These are phyloP conservation scores for Tyrophagus putrescentiae DNA, from an alignment of 1,140 invertebrate species.

Conservation along the genomic window DNA sequence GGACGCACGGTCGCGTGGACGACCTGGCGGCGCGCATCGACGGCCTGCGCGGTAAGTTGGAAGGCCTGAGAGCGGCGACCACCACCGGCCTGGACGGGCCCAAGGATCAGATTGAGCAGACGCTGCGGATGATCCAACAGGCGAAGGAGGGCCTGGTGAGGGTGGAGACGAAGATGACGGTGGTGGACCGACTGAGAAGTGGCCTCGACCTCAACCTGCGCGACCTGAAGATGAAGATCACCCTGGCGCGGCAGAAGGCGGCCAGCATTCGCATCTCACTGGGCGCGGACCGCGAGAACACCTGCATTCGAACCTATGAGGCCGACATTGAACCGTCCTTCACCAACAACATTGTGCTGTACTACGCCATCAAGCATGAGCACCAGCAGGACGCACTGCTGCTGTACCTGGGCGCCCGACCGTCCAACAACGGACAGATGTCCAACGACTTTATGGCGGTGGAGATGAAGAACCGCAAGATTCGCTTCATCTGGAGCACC, in stretches of 20 bases:
- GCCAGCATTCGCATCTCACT: slow-evolving; percentile 64
- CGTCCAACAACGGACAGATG: slow-evolving; percentile 14
- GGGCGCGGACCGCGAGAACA: slow-evolving; percentile 35
- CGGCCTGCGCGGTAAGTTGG: slow-evolving; percentile 27
- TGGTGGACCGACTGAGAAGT: slow-evolving; percentile 31
- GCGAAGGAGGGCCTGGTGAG: slow-evolving; percentile 23
- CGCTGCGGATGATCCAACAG: slow-evolving; percentile 27
- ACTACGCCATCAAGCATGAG: slow-evolving; percentile 45
- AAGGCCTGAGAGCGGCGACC: slow-evolving; percentile 29
- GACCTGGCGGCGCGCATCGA: slow-evolving; percentile 26
- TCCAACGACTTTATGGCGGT: slow-evolving; percentile 55
- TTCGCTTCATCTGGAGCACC: slow-evolving; percentile 58
- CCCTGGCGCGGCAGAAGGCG: slow-evolving; percentile 59
- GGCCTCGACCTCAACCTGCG: slow-evolving; percentile 42
- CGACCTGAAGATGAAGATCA: slow-evolving; percentile 53
- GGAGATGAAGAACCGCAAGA: slow-evolving; percentile 56
- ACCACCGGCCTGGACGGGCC: slow-evolving; percentile 28
- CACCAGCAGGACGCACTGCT: slow-evolving; percentile 44
- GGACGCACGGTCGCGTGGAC: slow-evolving; percentile 23
- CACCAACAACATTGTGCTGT: slow-evolving; percentile 51
- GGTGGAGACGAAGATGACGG: slow-evolving; percentile 25
- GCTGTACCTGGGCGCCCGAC: slow-evolving; percentile 46
- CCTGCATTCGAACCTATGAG: slow-evolving; percentile 58
- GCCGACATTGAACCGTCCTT: slow-evolving; percentile 47
- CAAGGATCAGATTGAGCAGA: slow-evolving; percentile 36